Percentiles rank a stretch among this genome's conserved stretches.
phyloP scores from a whole-genome alignment of 2,888 invertebrate species.

The Rapana venosa region DNA sequence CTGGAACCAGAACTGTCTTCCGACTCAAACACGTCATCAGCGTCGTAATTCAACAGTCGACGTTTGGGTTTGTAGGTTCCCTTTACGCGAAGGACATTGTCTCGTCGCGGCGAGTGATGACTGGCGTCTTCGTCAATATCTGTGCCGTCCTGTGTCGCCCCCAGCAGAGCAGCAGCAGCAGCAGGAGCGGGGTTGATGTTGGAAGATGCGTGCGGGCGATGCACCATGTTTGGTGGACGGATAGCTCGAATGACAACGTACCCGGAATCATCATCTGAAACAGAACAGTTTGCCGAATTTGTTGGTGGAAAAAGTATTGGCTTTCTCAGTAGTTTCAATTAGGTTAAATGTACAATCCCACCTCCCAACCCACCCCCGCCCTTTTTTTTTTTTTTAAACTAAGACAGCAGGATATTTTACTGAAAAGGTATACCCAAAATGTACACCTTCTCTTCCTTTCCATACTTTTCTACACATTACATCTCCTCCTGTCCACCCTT shows the following conservation, averaged over 20 bases:
- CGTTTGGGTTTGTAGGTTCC: slow-evolving; percentile 66
- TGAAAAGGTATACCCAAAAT: too few relatives aligned
- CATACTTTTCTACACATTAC: too few relatives aligned
- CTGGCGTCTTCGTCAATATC: background rate
- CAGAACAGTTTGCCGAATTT: too few relatives aligned
- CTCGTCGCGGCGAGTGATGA: slow-evolving; percentile 20
- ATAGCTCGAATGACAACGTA: slow-evolving; percentile 64
- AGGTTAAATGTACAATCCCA: too few relatives aligned
- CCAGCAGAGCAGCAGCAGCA: slow-evolving; percentile 19
- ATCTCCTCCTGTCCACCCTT: too few relatives aligned
- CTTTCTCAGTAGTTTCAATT: too few relatives aligned
- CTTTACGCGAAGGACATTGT: slow-evolving; percentile 46
- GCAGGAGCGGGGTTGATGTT: background rate
- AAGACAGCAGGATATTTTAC: too few relatives aligned
- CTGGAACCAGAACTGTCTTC: slow-evolving; percentile 69
- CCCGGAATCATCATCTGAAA: slow-evolving; percentile 66
- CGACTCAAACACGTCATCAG: slow-evolving; percentile 73
- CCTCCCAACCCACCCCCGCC: too few relatives aligned
- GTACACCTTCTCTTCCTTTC: too few relatives aligned
- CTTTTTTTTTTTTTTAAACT: too few relatives aligned
- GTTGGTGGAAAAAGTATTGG: too few relatives aligned
- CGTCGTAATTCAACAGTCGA: slow-evolving; percentile 66
- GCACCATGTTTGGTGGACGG: slow-evolving; percentile 34
- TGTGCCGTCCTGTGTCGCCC: background rate
- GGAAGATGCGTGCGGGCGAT: background rate